phyloP scores from a whole-genome alignment of 1,140 invertebrate species.

The Chironomus striatipennis region DNA sequence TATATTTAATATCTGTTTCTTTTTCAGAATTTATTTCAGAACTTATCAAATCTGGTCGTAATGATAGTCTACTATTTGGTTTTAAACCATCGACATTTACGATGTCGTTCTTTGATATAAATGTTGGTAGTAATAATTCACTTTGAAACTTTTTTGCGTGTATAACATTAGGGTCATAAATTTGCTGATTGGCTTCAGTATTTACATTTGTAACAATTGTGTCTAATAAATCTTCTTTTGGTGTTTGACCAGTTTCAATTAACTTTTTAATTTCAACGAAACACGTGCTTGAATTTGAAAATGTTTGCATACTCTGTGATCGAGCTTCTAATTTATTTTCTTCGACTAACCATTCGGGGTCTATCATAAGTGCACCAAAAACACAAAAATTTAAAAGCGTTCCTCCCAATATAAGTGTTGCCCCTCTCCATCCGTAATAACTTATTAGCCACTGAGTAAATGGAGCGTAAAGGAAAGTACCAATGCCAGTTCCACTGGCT shows the following conservation, averaged over 20 bases:
- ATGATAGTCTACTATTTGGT: slow-evolving; percentile 34
- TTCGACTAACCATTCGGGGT: slow-evolving; percentile 66
- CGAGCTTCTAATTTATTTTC: slow-evolving; percentile 44
- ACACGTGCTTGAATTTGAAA: slow-evolving; percentile 39
- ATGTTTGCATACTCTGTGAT: slow-evolving; percentile 39
- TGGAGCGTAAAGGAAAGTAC: slow-evolving; percentile 77
- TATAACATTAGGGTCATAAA: slow-evolving; percentile 34
- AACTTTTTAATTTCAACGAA: slow-evolving; percentile 57
- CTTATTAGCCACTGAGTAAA: slow-evolving; percentile 65
- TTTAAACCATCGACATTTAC: slow-evolving; percentile 35
- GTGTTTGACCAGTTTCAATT: slow-evolving; percentile 53
- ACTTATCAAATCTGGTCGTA: slow-evolving; percentile 31
- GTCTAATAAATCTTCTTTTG: slow-evolving; percentile 56
- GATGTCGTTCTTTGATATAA: slow-evolving; percentile 33
- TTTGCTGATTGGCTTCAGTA: slow-evolving; percentile 39
- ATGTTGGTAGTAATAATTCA: slow-evolving; percentile 38
- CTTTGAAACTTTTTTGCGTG: slow-evolving; percentile 37
- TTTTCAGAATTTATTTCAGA: slow-evolving; percentile 35
- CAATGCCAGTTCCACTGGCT: slow-evolving; percentile 71
- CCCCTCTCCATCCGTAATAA: slow-evolving; percentile 79
- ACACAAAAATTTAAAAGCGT: slow-evolving; percentile 81
- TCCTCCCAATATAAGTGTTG: slow-evolving; percentile 70
- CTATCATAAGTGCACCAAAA: slow-evolving; percentile 79
- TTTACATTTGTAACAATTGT: slow-evolving; percentile 48
- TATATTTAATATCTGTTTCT: slow-evolving; percentile 29